A percentile compares a stretch with the other conserved stretches of the same genome.
These are phyloP conservation scores for Andrena marginata DNA, from an alignment of 2,888 invertebrate species.

Conservation along the genomic window DNA sequence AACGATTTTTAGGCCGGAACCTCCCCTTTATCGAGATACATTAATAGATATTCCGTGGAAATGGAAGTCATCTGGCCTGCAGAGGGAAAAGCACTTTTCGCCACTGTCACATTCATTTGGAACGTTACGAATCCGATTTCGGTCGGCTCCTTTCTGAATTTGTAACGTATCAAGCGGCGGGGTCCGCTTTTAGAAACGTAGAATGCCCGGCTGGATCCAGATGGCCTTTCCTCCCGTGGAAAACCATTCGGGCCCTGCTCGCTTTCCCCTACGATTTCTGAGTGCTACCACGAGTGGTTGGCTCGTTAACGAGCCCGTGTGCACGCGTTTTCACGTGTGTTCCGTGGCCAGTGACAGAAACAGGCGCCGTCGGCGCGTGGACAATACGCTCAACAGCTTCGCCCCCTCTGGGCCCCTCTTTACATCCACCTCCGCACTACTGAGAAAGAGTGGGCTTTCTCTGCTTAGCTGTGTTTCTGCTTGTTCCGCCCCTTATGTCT, in stretches of 20 bases:
- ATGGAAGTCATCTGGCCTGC: no score
- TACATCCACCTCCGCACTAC: background rate
- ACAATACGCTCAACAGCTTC: conserved; percentile 46
- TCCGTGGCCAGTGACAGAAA: conserved; percentile 59
- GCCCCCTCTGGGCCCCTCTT: conserved; percentile 22
- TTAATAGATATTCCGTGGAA: no score
- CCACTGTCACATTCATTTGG: background rate
- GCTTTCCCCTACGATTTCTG: conserved; percentile 10
- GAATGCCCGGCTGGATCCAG: conserved; percentile 30
- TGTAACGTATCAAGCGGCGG: background rate
- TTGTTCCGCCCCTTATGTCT: background rate
- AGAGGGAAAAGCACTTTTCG: background rate
- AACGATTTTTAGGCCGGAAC: no score
- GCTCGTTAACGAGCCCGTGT: conserved; percentile 43
- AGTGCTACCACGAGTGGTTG: conserved; percentile 28
- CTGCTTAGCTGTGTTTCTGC: background rate
- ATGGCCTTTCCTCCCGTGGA: conserved; percentile 18
- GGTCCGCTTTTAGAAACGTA: conserved; percentile 16
- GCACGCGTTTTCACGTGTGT: conserved; percentile 30
- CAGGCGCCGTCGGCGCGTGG: conserved; percentile 57
- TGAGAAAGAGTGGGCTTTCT: no score
- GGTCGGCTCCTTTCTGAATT: conserved; percentile 9
- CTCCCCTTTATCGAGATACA: no score
- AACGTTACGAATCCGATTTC: background rate
- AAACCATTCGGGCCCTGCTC: conserved; percentile 8